Evolutionary conservation across 2,113 vertebrate species (phyloP), one percentile per base, ranked within the genome.

Genomic region (Emydura subglobosa): DNA sequence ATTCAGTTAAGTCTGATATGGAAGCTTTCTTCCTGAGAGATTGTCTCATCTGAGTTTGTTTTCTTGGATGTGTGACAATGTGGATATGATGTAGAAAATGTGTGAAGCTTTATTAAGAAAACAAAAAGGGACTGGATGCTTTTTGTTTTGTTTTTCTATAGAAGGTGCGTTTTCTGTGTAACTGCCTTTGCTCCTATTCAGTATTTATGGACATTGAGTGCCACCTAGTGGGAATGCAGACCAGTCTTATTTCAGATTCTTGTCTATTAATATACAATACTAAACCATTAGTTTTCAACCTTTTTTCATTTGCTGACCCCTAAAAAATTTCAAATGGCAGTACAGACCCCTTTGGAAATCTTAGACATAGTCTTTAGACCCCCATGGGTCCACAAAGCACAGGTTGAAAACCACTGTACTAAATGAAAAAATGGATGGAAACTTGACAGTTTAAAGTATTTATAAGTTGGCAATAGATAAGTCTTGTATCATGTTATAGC

Each of bases 141-240:
- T 94, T 91, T 81, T 51, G 39, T n/a, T 96, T 82, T 81, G 10
- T 68, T 54, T 59, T 55, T 39, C 51, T 2, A 9, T 16, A 44
- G 85, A 39, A 39, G n/a, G 4, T 79, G 68, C 78, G n/a, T 55
- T 88, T 92, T 88, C 80, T 72, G 88, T 86, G 87, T 25, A 3
- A 54, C 24, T 91, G 7, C 21, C 19, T 0, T 39, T 72, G 65
- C n/a, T 10, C 34, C n/a, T 5, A 21, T 80, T 57, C 68, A n/a
- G 87, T 82, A 94, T 96, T 92, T 80, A 42, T 57, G 85, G 96
- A 86, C 82, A 92, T 96, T 88, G 95, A 95, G 92, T 97, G 82
- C 98, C 98, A 97, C 96, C 98, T 61, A 97, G 97, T 94, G 98
- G 97, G 87, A 19, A 80, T 49, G 95, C 74, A 91, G 57, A 49